A percentile compares a stretch with the other conserved stretches of the same genome.
These are phyloP conservation scores for Atethmia centrago DNA, from an alignment of 2,888 invertebrate species.

Conservation along the genomic window DNA sequence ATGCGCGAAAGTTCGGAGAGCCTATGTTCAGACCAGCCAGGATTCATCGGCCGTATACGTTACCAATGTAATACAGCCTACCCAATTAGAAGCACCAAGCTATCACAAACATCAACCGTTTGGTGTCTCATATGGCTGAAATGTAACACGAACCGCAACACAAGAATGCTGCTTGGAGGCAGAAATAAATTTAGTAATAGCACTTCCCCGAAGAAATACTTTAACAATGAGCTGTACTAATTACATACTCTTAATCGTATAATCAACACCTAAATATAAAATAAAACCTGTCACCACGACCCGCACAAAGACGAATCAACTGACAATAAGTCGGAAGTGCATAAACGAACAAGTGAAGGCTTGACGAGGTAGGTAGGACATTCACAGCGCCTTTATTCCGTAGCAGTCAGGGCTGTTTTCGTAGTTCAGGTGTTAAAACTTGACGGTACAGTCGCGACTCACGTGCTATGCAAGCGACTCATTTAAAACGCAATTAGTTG, in stretches of 20 bases:
- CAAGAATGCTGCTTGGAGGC: background rate
- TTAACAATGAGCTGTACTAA: background rate
- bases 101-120: background rate
- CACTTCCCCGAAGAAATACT: constrained; percentile 1
- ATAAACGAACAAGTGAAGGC: constrained; percentile 38
- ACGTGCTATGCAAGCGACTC: constrained; percentile 28
- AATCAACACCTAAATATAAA: constrained; percentile 22
- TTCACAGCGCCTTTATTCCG: constrained; percentile 9
- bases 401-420: background rate
- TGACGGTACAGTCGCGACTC: constrained; percentile 34
- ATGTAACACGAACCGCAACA: background rate
- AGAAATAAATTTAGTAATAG: background rate
- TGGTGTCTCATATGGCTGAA: background rate
- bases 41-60: background rate
- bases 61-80: background rate
- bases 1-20: background rate
- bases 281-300: constrained; percentile 34
- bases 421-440: background rate
- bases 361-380: constrained; percentile 7
- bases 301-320: constrained; percentile 29
- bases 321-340: constrained; percentile 57
- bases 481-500: constrained; percentile 56
- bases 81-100: background rate
- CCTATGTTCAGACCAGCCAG: background rate
- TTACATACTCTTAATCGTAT: background rate